A percentile compares a stretch with the other conserved stretches of the same genome.
These are phyloP conservation scores for Nycticebus coucang DNA, from an alignment of 2,113 vertebrate species.

Conservation along the genomic window DNA sequence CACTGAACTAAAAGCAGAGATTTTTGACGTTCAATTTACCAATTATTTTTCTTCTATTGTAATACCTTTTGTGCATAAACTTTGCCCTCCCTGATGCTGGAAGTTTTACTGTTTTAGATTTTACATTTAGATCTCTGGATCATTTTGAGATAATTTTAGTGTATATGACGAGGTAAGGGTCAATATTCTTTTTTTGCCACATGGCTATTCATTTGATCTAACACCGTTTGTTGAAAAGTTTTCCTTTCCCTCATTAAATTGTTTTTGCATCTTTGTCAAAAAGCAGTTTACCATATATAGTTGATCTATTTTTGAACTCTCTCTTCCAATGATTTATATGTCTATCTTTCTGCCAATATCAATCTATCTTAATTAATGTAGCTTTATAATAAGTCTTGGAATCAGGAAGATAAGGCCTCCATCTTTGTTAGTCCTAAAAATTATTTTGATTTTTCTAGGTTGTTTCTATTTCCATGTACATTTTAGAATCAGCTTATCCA, in stretches of 20 bases:
- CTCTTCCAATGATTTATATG: not conserved
- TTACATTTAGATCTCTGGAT: not conserved
- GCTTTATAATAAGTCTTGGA: not conserved
- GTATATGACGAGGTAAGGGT: not conserved
- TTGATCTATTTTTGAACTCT: not conserved
- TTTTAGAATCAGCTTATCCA: not conserved
- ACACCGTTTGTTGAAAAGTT: not conserved
- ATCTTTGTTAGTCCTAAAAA: not conserved
- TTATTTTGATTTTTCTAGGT: not conserved
- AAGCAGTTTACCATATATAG: not conserved
- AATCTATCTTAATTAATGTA: not conserved
- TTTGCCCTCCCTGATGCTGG: not conserved
- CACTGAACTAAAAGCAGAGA: not conserved
- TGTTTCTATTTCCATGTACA: not conserved
- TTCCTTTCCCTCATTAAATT: not conserved
- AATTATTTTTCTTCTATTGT: not conserved
- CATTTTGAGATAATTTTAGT: not conserved
- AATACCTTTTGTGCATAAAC: not conserved
- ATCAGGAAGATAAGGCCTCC: not conserved
- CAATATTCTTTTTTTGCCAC: not conserved
- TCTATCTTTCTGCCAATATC: not conserved
- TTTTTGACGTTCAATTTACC: not conserved
- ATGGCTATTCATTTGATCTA: not conserved
- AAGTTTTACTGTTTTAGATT: not conserved
- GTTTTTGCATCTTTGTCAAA: not conserved